phyloP scores from a whole-genome alignment of 2,888 invertebrate species.

The Heliconius hortense region DNA sequence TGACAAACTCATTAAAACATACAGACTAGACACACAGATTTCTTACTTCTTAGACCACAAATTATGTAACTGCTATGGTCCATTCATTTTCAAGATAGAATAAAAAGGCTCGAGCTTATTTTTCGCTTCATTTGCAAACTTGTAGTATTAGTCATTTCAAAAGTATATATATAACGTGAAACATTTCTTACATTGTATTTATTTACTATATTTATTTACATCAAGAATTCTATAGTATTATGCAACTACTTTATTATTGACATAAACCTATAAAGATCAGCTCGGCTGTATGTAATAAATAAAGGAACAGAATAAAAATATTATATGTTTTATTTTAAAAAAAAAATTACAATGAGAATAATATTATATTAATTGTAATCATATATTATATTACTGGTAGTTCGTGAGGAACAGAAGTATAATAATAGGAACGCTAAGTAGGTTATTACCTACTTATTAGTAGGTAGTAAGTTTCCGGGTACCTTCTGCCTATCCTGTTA shows the following conservation, averaged over 20 bases:
- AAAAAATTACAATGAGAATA: not conserved
- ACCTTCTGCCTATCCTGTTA: too few relatives aligned
- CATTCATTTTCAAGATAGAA: slow-evolving; percentile 52
- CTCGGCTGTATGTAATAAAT: not conserved
- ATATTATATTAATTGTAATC: too few relatives aligned
- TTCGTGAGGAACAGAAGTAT: too few relatives aligned
- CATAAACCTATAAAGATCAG: slow-evolving; percentile 1
- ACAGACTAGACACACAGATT: not conserved
- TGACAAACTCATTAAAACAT: not conserved
- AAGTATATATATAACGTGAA: slow-evolving; percentile 39
- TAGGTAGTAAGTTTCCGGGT: too few relatives aligned
- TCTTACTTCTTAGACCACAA: slow-evolving; percentile 48
- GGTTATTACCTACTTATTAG: too few relatives aligned
- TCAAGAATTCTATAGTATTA: slow-evolving; percentile 3
- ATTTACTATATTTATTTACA: slow-evolving; percentile 22
- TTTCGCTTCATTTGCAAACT: slow-evolving; percentile 49
- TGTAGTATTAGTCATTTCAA: slow-evolving; percentile 44
- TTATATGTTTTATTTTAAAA: not conserved
- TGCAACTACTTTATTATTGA: slow-evolving; percentile 4
- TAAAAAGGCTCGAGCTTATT: slow-evolving; percentile 48
- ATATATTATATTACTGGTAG: too few relatives aligned
- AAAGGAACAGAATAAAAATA: not conserved
- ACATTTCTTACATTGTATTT: slow-evolving; percentile 34
- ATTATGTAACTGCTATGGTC: slow-evolving; percentile 46
- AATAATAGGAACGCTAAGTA: too few relatives aligned